Conservation (phyloP, 2,888 invertebrate genomes). For the Euplagia quadripunctaria region DNA sequence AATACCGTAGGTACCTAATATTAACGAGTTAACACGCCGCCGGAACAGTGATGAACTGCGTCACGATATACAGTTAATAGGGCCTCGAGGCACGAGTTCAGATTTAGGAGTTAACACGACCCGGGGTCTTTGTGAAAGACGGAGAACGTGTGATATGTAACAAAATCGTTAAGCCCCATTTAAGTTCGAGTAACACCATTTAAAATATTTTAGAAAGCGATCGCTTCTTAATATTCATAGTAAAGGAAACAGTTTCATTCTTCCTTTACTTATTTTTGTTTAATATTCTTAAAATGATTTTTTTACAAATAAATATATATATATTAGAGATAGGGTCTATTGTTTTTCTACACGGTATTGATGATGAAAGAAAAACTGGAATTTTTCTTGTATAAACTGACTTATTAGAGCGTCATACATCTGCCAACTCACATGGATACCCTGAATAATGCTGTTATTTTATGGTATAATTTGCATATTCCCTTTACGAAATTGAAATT, state of each 20-base stretch:
- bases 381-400: no score
- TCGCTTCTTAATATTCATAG: background rate
- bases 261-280: background rate
- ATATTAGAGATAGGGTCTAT: no score
- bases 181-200: background rate
- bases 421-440: no score
- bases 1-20: constrained; percentile 18
- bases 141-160: constrained; percentile 37
- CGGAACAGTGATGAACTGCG: constrained; percentile 44
- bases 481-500: no score
- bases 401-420: no score
- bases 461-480: no score
- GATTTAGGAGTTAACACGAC: constrained; percentile 48
- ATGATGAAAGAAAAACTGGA: no score
- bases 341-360: no score
- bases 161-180: constrained; percentile 38
- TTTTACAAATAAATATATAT: no score
- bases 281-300: no score
- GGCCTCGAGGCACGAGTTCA: constrained; percentile 39
- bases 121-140: constrained; percentile 41
- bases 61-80: constrained; percentile 42
- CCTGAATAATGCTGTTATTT: no score
- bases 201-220: background rate
- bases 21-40: constrained; percentile 28
- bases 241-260: background rate